Evolutionary conservation across 1,140 invertebrate genomes (phyloP).

Genomic region (Lepidurus apus): DNA sequence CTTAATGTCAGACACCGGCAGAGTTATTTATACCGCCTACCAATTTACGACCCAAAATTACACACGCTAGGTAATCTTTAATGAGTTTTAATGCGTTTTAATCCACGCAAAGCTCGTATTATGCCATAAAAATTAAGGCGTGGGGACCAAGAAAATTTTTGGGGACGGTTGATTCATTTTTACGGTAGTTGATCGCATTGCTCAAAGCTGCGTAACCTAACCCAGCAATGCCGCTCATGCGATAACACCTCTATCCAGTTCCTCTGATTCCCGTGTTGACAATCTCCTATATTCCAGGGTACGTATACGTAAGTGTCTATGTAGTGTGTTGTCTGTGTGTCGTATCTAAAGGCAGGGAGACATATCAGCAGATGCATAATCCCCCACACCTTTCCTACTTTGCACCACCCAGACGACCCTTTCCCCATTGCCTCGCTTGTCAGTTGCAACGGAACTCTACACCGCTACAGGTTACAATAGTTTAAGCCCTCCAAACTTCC

Average conservation of each 20-base stretch:
- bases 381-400: background rate
- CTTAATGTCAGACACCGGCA: no score
- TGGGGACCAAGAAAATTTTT: background rate
- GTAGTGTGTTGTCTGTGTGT: background rate
- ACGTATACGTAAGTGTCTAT: background rate
- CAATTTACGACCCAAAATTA: no score
- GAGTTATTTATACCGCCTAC: no score
- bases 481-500: background rate
- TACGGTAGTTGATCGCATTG: background rate
- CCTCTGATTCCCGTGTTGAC: background rate
- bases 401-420: background rate
- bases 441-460: slow-evolving; percentile 5
- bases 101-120: background rate
- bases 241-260: background rate
- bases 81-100: background rate
- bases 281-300: background rate
- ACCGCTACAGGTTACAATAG: background rate
- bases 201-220: slow-evolving; percentile 5
- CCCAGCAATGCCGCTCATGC: background rate
- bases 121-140: background rate
- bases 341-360: background rate
- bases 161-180: background rate
- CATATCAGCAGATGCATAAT: background rate
- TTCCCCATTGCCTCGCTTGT: background rate
- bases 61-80: background rate